A percentile compares a stretch with the other conserved stretches of the same genome.
Conservation (phyloP, 2,797 vertebrate genomes). For the Labeo calbasu region DNA sequence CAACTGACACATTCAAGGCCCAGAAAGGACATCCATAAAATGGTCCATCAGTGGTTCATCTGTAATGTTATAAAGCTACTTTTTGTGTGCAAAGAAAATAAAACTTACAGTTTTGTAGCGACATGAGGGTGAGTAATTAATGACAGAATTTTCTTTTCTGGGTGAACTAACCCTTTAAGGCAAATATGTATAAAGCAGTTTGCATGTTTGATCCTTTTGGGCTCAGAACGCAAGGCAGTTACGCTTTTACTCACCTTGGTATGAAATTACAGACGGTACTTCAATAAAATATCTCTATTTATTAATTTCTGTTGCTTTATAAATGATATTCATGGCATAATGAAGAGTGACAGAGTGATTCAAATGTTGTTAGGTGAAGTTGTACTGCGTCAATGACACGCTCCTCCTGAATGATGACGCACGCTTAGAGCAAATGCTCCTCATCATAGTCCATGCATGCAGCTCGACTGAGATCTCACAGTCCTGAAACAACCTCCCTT, state of each 20-base stretch:
- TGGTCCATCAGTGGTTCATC: too few relatives aligned
- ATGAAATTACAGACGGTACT: too few relatives aligned
- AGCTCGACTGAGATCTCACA: constrained; percentile 20
- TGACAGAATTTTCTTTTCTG: too few relatives aligned
- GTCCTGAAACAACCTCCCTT: background rate
- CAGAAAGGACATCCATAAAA: too few relatives aligned
- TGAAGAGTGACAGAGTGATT: background rate
- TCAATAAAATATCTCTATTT: background rate
- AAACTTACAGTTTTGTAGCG: too few relatives aligned
- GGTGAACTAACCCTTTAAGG: too few relatives aligned
- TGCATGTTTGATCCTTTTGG: too few relatives aligned
- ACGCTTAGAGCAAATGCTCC: constrained; percentile 22
- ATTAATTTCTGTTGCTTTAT: background rate
- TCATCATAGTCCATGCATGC: background rate
- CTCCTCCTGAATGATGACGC: constrained; percentile 48
- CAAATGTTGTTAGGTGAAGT: constrained; percentile 19
- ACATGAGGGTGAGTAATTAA: too few relatives aligned
- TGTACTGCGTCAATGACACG: constrained; percentile 42
- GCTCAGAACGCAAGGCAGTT: too few relatives aligned
- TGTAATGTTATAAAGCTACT: too few relatives aligned
- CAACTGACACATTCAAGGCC: too few relatives aligned
- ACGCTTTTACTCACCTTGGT: background rate
- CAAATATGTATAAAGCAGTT: background rate
- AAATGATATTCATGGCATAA: background rate
- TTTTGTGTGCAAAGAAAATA: too few relatives aligned